These are phyloP conservation scores for Turnix velox DNA, from an alignment of 2,113 vertebrate species.

Conservation along the genomic window DNA sequence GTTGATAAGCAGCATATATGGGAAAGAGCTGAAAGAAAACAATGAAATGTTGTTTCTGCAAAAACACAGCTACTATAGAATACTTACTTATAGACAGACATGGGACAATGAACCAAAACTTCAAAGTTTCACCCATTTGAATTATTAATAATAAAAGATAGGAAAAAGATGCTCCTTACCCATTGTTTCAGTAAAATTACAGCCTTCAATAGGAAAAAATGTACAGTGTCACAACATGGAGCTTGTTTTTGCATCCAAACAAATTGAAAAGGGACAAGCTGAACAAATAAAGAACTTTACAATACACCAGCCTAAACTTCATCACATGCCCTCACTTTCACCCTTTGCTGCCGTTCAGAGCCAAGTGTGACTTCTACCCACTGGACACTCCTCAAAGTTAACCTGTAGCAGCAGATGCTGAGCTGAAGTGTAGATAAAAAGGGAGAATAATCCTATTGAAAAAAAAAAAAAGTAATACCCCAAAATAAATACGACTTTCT, in stretches of 20 bases:
- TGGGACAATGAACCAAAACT: background rate
- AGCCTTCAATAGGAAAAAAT: background rate
- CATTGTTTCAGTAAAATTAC: background rate
- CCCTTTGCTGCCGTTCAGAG: background rate
- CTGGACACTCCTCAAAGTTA: background rate
- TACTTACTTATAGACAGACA: background rate
- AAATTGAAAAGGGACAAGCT: background rate
- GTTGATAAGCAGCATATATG: background rate
- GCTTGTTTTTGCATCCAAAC: background rate
- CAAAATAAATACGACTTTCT: background rate
- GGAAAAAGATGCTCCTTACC: background rate
- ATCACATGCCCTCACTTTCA: background rate
- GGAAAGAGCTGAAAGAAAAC: background rate
- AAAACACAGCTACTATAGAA: background rate
- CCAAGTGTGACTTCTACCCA: background rate
- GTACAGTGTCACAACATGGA: fast-evolving
- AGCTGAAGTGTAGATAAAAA: background rate
- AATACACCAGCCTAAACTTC: background rate
- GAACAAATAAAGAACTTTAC: background rate
- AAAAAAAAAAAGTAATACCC: background rate
- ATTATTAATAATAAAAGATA: background rate
- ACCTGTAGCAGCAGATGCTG: background rate
- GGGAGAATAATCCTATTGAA: background rate
- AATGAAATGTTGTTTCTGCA: background rate
- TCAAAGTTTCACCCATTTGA: background rate